Conservation (phyloP, 2,888 invertebrate species). For the Octodonta nipae region DNA sequence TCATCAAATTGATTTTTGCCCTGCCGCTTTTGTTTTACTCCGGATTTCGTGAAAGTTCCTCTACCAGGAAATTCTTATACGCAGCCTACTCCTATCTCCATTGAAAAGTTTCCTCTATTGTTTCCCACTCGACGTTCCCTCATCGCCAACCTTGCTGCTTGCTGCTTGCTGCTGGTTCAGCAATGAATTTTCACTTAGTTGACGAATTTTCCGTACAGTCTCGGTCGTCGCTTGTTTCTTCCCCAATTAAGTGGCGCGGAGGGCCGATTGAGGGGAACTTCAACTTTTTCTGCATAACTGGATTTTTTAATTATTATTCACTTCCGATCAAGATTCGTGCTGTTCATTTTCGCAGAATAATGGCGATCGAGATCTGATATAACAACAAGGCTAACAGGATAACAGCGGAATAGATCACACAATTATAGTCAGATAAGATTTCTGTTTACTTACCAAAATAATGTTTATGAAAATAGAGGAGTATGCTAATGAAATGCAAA, state of each 20-base stretch:
- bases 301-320: too few species aligned
- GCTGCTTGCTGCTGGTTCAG: conserved; percentile 12
- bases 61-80: too few species aligned
- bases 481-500: too few species aligned
- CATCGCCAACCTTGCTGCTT: conserved; percentile 11
- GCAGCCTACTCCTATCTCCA: neutral
- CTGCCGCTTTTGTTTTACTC: neutral
- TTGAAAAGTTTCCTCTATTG: conserved; percentile 13
- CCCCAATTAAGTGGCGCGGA: conserved; percentile 14
- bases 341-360: too few species aligned
- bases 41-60: conserved; percentile 2
- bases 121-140: conserved; percentile 15
- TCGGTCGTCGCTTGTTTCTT: conserved; percentile 9
- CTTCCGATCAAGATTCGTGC: too few species aligned
- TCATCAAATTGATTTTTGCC: conserved; percentile 1
- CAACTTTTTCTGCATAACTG: too few species aligned
- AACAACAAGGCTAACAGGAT: too few species aligned
- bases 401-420: too few species aligned
- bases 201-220: neutral
- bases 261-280: neutral
- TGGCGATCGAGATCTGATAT: too few species aligned
- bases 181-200: conserved; percentile 2
- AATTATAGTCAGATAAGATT: too few species aligned
- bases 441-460: too few species aligned
- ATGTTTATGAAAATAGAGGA: too few species aligned